These are phyloP conservation scores for Argyresthia albistria DNA, from an alignment of 2,888 invertebrate genomes.

Conservation along the genomic window DNA sequence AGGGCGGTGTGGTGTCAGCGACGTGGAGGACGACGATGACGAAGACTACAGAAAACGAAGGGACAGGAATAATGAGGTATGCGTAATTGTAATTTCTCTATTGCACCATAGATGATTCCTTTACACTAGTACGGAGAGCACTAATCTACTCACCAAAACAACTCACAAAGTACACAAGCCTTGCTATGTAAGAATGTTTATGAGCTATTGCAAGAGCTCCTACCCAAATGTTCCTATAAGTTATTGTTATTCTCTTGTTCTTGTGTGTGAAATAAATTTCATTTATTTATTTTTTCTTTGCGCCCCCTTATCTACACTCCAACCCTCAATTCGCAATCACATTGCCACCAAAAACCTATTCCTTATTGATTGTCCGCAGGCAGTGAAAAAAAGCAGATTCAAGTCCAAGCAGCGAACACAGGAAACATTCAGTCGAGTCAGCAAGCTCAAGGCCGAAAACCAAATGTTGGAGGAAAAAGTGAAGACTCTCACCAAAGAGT, in stretches of 20 bases:
- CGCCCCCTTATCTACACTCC: no score
- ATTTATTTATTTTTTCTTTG: no score
- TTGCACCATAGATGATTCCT: no score
- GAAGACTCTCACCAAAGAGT: constrained; percentile 83
- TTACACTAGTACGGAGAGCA: no score
- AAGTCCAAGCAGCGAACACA: constrained; percentile 84
- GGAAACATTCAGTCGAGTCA: constrained; percentile 82
- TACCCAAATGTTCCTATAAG: no score
- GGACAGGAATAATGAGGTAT: constrained; percentile 84
- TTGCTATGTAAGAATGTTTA: no score
- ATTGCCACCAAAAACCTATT: neutral
- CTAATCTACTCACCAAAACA: no score
- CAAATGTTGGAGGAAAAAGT: constrained; percentile 86
- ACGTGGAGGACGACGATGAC: constrained; percentile 77
- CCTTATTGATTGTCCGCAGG: constrained; percentile 54
- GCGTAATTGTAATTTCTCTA: neutral
- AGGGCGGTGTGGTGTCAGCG: constrained; percentile 60
- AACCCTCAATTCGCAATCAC: no score
- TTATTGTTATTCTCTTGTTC: no score
- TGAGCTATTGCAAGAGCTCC: no score
- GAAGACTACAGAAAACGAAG: constrained; percentile 81
- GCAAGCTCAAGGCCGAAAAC: constrained; percentile 83
- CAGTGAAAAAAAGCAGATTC: constrained; percentile 86
- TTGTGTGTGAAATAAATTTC: no score
- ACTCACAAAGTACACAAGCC: no score